phyloP scores from a whole-genome alignment of 2,113 vertebrate genomes.

The Platysteira castanea region DNA sequence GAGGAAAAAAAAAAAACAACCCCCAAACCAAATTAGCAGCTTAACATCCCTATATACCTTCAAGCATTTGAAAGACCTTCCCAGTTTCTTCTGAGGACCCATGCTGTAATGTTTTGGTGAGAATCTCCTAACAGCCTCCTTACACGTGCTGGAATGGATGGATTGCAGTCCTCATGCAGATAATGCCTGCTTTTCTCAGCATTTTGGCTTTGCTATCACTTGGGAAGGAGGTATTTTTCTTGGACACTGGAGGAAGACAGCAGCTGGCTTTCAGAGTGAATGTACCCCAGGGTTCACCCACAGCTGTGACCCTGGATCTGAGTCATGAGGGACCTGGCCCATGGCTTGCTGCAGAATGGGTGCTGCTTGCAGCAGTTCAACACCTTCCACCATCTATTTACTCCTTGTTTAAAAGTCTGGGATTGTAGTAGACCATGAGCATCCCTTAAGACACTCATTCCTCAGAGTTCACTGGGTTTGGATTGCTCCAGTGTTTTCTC shows the following conservation, averaged over 20 bases:
- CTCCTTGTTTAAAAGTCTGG: neutral
- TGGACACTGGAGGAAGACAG: neutral
- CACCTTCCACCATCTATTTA: neutral
- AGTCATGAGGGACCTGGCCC: fast-evolving
- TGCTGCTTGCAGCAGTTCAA: neutral
- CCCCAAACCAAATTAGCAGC: neutral
- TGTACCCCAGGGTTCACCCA: fast-evolving
- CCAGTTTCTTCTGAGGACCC: neutral
- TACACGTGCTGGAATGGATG: neutral
- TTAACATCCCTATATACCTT: neutral
- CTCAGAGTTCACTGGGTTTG: neutral
- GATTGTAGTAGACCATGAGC: neutral
- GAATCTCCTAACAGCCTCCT: neutral
- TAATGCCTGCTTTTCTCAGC: neutral
- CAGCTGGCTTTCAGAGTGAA: neutral
- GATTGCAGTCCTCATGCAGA: neutral
- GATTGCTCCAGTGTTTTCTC: neutral
- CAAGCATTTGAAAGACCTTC: neutral
- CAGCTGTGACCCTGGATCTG: neutral
- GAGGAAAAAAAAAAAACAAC: fast-evolving
- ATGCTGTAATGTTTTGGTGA: neutral
- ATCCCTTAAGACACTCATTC: neutral
- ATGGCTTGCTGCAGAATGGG: fast-evolving
- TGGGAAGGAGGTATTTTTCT: neutral
- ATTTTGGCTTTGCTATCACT: neutral